Percentiles rank a stretch among this genome's conserved stretches.
phyloP scores from a whole-genome alignment of 2,113 vertebrate genomes.

The Craseonycteris thonglongyai region DNA sequence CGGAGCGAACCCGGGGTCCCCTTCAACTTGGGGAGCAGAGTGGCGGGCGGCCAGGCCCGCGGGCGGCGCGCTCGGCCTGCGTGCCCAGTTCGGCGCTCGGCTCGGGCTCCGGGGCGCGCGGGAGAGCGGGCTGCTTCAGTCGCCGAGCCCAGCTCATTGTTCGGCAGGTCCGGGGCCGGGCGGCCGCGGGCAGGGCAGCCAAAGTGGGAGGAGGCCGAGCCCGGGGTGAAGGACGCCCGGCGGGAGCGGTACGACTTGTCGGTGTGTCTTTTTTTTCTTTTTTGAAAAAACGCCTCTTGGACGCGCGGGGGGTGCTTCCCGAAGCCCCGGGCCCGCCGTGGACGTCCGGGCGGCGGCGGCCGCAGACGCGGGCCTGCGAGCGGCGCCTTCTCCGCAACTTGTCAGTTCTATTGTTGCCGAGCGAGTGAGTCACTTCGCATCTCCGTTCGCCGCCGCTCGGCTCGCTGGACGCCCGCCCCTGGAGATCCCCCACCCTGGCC shows the following conservation, averaged over 20 bases:
- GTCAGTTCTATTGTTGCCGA: slow-evolving; percentile 77
- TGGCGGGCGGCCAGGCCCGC: slow-evolving; percentile 40
- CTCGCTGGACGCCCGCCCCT: slow-evolving; percentile 25
- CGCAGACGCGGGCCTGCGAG: slow-evolving; percentile 59
- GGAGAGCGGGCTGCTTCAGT: background rate
- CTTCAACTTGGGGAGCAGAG: slow-evolving; percentile 24
- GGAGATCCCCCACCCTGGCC: background rate
- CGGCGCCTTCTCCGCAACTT: slow-evolving; percentile 59
- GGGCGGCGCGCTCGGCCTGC: slow-evolving; percentile 57
- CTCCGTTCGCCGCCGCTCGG: background rate
- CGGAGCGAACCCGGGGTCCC: background rate
- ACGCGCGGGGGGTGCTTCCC: background rate
- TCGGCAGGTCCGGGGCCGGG: slow-evolving; percentile 39
- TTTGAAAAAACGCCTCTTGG: background rate
- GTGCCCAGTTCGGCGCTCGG: background rate
- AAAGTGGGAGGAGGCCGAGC: slow-evolving; percentile 57
- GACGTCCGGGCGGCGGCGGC: slow-evolving; percentile 48
- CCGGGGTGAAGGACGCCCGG: background rate
- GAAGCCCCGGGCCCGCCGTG: slow-evolving; percentile 1
- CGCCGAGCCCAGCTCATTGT: slow-evolving; percentile 59
- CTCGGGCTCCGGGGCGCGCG: slow-evolving; percentile 27
- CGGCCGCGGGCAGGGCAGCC: slow-evolving; percentile 32
- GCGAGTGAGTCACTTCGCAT: slow-evolving; percentile 67
- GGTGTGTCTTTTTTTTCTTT: slow-evolving; percentile 28
- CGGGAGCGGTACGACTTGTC: slow-evolving; percentile 16